Percentiles rank a stretch among this genome's conserved stretches.
These are phyloP conservation scores for Sepioteuthis lessoniana DNA, from an alignment of 2,888 invertebrate genomes.

Conservation along the genomic window DNA sequence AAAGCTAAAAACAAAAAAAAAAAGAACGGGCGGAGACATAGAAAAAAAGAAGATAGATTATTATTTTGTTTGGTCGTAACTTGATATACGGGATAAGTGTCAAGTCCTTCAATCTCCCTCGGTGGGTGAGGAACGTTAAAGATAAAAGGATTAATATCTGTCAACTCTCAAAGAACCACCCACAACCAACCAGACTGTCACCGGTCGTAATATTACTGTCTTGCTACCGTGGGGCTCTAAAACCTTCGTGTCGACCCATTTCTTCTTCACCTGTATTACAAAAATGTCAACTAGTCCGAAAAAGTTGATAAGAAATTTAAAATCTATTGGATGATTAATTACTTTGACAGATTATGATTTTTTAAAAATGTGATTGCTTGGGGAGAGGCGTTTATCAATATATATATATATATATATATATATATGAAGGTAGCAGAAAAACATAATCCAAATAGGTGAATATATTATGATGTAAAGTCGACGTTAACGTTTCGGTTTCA, in stretches of 20 bases:
- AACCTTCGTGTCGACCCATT: background rate
- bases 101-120: background rate
- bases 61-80: background rate
- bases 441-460: no score
- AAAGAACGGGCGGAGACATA: background rate
- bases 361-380: no score
- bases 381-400: no score
- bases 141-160: conserved; percentile 11
- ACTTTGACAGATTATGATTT: no score
- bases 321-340: no score
- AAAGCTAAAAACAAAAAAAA: no score
- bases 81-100: background rate
- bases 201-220: background rate
- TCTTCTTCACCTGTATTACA: background rate
- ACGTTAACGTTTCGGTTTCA: no score
- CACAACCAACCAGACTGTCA: background rate
- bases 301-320: background rate
- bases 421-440: no score
- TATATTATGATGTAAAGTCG: no score
- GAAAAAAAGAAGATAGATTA: background rate
- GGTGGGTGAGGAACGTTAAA: background rate
- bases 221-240: background rate
- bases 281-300: background rate
- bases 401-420: no score
- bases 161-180: background rate